These are phyloP conservation scores for Panulirus ornatus DNA, from an alignment of 1,140 invertebrate genomes.

Conservation along the genomic window DNA sequence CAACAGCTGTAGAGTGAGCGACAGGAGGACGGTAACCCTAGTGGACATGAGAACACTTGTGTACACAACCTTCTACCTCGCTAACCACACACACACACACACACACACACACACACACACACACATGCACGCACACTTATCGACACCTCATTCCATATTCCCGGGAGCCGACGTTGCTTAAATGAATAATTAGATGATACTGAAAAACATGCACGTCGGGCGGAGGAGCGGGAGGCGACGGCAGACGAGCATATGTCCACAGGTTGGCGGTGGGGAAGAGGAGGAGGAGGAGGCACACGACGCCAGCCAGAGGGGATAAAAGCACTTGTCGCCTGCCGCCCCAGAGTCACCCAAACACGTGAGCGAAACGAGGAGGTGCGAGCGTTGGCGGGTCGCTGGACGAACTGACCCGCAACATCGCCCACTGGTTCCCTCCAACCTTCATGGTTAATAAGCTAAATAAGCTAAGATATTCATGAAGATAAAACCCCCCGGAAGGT, in stretches of 20 bases:
- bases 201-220: background rate
- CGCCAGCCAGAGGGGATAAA: conserved; percentile 54
- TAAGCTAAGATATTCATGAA: conserved; percentile 37
- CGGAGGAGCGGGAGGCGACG: background rate
- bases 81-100: conserved; percentile 29
- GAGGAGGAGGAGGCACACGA: conserved; percentile 18
- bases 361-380: conserved; percentile 42
- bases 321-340: conserved; percentile 58
- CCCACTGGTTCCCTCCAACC: background rate
- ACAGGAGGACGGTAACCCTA: conserved; percentile 50
- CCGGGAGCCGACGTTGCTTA: background rate
- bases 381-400: background rate
- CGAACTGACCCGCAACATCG: background rate
- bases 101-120: no score
- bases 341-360: conserved; percentile 56
- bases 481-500: conserved; percentile 21
- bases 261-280: no score
- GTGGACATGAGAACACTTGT: conserved; percentile 54
- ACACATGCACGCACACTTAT: no score
- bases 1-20: conserved; percentile 44
- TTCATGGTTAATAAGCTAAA: conserved; percentile 6
- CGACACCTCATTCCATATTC: conserved; percentile 3
- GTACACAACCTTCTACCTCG: conserved; percentile 30
- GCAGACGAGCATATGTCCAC: background rate
- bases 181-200: background rate